phyloP scores from a whole-genome alignment of 2,113 vertebrate species.

The Alosa alosa region DNA sequence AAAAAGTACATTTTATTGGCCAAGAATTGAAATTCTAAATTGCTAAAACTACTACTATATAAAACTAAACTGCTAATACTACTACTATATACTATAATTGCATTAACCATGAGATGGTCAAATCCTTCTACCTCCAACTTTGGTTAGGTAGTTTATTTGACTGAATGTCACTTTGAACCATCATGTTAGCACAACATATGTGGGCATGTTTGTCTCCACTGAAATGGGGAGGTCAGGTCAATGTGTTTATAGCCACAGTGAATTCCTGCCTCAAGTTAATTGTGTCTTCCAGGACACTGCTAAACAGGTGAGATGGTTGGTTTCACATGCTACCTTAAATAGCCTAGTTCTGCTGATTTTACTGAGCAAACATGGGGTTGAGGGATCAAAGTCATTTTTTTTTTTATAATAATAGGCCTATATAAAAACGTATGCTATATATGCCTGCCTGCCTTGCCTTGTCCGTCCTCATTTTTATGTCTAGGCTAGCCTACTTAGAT shows the following conservation, averaged over 20 bases:
- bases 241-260: neutral
- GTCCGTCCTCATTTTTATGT: too few relatives aligned
- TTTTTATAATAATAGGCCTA: too few relatives aligned
- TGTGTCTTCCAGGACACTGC: neutral
- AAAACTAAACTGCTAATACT: too few relatives aligned
- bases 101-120: neutral
- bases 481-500: neutral
- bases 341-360: conserved; percentile 30
- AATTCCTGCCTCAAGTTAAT: neutral
- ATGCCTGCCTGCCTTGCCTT: too few relatives aligned
- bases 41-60: too few relatives aligned
- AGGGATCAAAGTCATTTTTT: neutral
- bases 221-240: neutral
- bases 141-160: neutral
- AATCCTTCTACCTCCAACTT: neutral
- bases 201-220: neutral
- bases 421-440: too few relatives aligned
- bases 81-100: too few relatives aligned
- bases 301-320: conserved; percentile 33
- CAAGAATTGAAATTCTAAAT: neutral
- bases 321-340: conserved; percentile 34
- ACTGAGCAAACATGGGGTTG: conserved; percentile 25
- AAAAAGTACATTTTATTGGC: neutral
- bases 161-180: neutral
- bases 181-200: neutral